Conservation (phyloP, 2,888 invertebrate genomes). For the Melanchra persicariae region DNA sequence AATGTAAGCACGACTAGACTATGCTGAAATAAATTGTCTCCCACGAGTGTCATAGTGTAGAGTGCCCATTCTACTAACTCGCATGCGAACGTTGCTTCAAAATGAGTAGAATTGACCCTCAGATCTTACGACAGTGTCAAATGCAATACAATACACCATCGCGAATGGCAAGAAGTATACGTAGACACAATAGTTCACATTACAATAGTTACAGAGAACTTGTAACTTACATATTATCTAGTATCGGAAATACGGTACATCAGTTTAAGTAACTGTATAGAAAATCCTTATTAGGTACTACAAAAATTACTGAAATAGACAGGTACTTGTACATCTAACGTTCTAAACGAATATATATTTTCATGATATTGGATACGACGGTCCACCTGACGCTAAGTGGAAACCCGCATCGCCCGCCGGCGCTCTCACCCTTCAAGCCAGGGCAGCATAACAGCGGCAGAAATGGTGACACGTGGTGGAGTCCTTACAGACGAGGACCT, state of each 20-base stretch:
- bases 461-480: not conserved
- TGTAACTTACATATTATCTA: too few species aligned
- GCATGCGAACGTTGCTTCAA: too few species aligned
- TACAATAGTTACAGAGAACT: not conserved
- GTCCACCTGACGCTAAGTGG: not conserved
- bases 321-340: conserved; percentile 1
- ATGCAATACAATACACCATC: not conserved
- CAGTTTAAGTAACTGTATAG: not conserved
- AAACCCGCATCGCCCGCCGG: too few species aligned
- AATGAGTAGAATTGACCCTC: too few species aligned
- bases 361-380: not conserved
- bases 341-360: not conserved
- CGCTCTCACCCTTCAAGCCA: not conserved
- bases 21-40: not conserved
- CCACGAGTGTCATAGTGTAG: too few species aligned
- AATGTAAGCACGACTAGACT: conserved; percentile 13
- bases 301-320: not conserved
- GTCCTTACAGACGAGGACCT: not conserved
- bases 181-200: not conserved
- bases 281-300: not conserved
- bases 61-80: too few species aligned
- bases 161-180: conserved; percentile 19
- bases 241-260: not conserved
- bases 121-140: not conserved
- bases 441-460: not conserved